Evolutionary conservation across 2,113 vertebrate species (phyloP), one percentile per base, ranked within the genome.

Genomic region (Daphoenositta chrysoptera): DNA sequence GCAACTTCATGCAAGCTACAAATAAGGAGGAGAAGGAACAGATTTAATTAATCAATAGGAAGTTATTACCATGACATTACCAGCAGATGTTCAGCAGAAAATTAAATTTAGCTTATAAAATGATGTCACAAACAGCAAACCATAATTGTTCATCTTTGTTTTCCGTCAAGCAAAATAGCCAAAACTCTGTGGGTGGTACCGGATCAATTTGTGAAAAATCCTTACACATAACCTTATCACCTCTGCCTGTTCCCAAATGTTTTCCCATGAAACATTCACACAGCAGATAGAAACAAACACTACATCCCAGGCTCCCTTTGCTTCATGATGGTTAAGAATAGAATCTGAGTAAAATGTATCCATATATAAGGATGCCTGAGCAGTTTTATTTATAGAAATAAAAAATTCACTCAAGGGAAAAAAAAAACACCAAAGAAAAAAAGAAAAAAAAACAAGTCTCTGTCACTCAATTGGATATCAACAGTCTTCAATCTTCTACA

Each of bases 41-140:
- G 82, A 96, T 90, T 65, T 96, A 96, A 97, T 95, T 95, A 97
- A 98, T 95, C 91, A 87, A 96, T 96, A 98, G 98, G 98, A 98
- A 98, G 97, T 94, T 96, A 98, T 98, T 98, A 98, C 96, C 93
- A 89, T 92, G 96, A 95, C 95, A 98, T 98, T 98, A 98, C 93
- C 91, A 96, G 97, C 64, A 84, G 97, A 97, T 97, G 93, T 96
- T 95, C 95, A 95, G 95, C 80, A 98, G 98, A 97, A 98, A 98
- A 98, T 98, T 98, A 85, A 97, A 98, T 98, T 96, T 96, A 93
- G 97, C 90, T 95, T 92, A 96, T 94, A 97, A 97, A 96, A 96
- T 97, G 96, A 97, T 97, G 97, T 98, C 97, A 97, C 95, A 87
- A 97, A 89, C 91, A 96, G 91, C 88, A 73, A 94, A 69, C 66